Conservation (phyloP, 1,140 invertebrate species). For the Dendroctonus ponderosae region DNA sequence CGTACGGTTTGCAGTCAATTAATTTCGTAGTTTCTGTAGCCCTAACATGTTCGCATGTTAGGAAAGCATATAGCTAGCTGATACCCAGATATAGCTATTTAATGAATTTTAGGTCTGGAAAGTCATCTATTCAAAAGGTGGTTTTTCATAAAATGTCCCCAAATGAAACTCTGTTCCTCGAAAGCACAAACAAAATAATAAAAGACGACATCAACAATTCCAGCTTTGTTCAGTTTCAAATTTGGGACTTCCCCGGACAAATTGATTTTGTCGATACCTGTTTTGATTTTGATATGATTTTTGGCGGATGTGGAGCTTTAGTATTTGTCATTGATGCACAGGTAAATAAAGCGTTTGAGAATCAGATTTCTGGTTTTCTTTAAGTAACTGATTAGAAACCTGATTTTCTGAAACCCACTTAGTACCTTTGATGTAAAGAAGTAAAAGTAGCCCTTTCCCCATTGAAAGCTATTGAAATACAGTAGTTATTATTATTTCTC, state of each 20-base stretch:
- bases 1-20: neutral
- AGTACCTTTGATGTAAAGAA: too few relatives aligned
- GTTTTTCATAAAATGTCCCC: constrained; percentile 99
- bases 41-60: too few relatives aligned
- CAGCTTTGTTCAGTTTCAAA: constrained; percentile 99
- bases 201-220: constrained; percentile 97
- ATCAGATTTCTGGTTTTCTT: neutral
- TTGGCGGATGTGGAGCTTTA: constrained; percentile 91
- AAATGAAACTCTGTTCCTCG: constrained; percentile 98
- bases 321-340: constrained; percentile 99
- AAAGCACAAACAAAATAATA: constrained; percentile 97
- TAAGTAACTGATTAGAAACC: neutral
- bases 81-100: too few relatives aligned
- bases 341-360: constrained; percentile 55
- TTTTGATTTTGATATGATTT: constrained; percentile 94
- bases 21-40: neutral
- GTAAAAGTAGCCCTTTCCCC: too few relatives aligned
- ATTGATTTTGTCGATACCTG: constrained; percentile 96
- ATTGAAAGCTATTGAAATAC: too few relatives aligned
- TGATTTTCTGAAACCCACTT: too few relatives aligned
- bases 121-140: constrained; percentile 99
- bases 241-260: constrained; percentile 99
- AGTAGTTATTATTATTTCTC: too few relatives aligned
- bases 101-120: constrained; percentile 79
- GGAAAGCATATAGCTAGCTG: too few relatives aligned